Evolutionary conservation across 2,797 vertebrate genomes (phyloP), one percentile per base, ranked within the genome.

Genomic region (Erithacus rubecula): DNA sequence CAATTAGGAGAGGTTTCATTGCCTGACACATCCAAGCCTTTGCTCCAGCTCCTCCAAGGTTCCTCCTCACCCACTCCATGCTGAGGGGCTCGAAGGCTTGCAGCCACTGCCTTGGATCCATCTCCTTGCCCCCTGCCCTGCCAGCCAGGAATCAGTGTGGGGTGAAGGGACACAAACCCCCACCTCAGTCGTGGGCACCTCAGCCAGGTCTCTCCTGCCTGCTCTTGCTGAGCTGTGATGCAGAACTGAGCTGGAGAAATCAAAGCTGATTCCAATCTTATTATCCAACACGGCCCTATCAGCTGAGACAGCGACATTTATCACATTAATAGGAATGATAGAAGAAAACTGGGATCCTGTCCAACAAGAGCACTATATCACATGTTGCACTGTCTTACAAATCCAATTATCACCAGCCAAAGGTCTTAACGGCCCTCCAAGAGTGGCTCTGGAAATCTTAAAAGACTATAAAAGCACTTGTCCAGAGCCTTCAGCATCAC

Each of bases 281-380:
- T 98, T 98, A 98, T 96, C 97, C 97, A 97, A 97, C 96, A 96
- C 70, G 87, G 97, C 41, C 97, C 96, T 97, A 98, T 98, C 97
- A 97, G 96, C 97, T 87, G 95, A 97, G 97, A 97, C 97, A 98
- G 97, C 83, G 86, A 97, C 97, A 97, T 98, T 98, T 98, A 98
- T 98, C 98, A 98, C 97, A 97, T 98, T 98, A 98, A 98, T 98
- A 97, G 96, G 92, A 98, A 97, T 96, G 97, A 96, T 94, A 96
- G 97, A 96, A 95, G 97, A 96, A 98, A 97, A 96, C 97, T 97
- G 97, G 98, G 98, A 98, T 93, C 93, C 93, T 86, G 94, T 97
- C 98, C 98, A 98, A 95, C 96, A 95, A 92, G 95, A 97, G 95
- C 82, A 59, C 94, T 98, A 97, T 97, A 98, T 98, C 97, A 97